Evolutionary conservation across 1,140 invertebrate genomes (phyloP), one percentile per base, ranked within the genome.

Genomic region (Eueides isabella): DNA sequence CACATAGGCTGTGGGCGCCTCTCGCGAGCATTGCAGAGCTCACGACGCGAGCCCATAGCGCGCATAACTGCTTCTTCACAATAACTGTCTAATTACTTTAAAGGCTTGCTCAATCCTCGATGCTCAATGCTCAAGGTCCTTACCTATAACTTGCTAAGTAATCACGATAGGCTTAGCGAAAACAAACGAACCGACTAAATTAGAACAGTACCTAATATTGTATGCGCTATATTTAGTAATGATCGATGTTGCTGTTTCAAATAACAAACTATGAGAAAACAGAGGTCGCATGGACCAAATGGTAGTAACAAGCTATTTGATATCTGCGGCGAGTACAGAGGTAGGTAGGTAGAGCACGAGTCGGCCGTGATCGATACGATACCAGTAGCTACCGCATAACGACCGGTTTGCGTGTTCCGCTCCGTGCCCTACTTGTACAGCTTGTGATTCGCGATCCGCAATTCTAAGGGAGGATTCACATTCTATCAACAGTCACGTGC

Each of bases 91-190:
- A 69, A 74, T 75, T 78, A 65, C 76, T 29, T 74, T 68, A 78
- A 44, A 77, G 66, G 38, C 68, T 78, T 63, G 72, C 76, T 77
- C 76, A 23, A 44, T 19, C 16, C 35, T 38, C 35, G 12, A 38
- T 63, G 76, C 76, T 77, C 76, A 44, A 44, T 7, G 41, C 41
- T 44, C 41, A 44, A 44, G 41, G 41, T 44, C 41, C n/a, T 44
- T n/a, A 19, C 6, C 41, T 44, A 2, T 44, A 66, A 69, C 63
- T 74, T 63, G 76, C 67, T 76, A 67, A 76, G 67, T 44, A 61
- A 64, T 70, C 35, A 63, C 75, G 74, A 75, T 75, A 71, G 71
- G 67, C 71, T 72, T 74, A 68, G 69, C 76, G 44, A 72, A 72
- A 69, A 35, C 23, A 68, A 64, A 12, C 35, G 5, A 38, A 12